Evolutionary conservation across 2,797 vertebrate species (phyloP), one percentile per base, ranked within the genome.

Genomic region (Ispidina picta): DNA sequence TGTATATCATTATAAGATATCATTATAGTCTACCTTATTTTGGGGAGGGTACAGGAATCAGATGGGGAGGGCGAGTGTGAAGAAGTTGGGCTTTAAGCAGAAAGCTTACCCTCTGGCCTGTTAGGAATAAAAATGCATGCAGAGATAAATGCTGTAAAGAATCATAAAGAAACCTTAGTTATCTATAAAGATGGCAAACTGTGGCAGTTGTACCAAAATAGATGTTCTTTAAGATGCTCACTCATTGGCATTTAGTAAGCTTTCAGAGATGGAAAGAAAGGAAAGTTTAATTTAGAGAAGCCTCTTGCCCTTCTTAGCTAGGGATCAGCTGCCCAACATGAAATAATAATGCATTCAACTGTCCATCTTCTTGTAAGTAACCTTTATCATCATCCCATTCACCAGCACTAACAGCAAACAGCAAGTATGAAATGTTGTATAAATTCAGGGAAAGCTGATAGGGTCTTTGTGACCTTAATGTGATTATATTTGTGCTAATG

Each of bases 271-370:
- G 69, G 92, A 96, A 97, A 94, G 94, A 96, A 96, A 92, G 60
- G 54, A 19, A 96, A 95, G 83, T 96, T 97, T 97, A 95, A 97
- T 97, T 96, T 97, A 96, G 92, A 96, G 70, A 51, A 75, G 54
- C 22, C 92, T 96, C 86, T 77, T 96, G 89, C 92, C 91, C 92
- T 96, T 87, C 94, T 95, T 97, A 94, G 94, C 88, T 95, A 88
- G 83, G 86, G 89, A 97, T 97, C 96, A 96, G 88, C 82, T 83
- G 83, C 86, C 92, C 95, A 96, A 82, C 92, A 95, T 97, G 83
- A 97, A 97, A 97, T 97, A 97, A 97, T 97, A 97, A 97, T 97
- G 94, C 87, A 77, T 94, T 93, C 94, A 89, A 95, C 94, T 95
- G 91, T 94, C 96, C 92, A 63, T 96, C 96, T 97, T 94, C 92